Evolutionary conservation across 2,113 vertebrate genomes (phyloP), one percentile per base, ranked within the genome.

Genomic region (Loxodonta africana): DNA sequence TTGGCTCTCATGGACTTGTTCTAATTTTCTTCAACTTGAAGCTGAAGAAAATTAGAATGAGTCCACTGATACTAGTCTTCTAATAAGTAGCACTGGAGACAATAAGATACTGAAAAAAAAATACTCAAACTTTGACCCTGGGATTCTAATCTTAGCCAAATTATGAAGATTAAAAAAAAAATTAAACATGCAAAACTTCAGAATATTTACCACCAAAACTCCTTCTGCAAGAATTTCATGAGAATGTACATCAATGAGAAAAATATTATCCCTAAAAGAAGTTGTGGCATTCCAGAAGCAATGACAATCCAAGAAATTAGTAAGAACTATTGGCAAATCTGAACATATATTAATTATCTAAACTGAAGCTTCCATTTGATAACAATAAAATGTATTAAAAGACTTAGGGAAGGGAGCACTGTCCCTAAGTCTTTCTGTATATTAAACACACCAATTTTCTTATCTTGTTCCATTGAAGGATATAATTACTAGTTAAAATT

Each of bases 401-500:
- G 25, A 5, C 3, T 78, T 87, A 71, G 28, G 17, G 14, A 90
- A 74, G 8, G 17, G 33, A 77, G 37, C 4, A 37, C 37, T 37
- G 37, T 37, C 37, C 37, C 37, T 37, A 37, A 37, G 37, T 37
- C 37, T 37, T 37, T 37, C 37, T 37, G 37, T 37, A 37, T 37
- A 37, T 88, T 78, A 83, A 69, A 73, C 81, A 2, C 3, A 44
- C 41, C 21, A 41, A 46, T 88, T 83, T 92, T 88, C 63, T 77
- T 77, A 3, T 77, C 37, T 53, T 77, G 60, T 93, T 25, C 76
- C 80, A 11, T 67, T 67, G 67, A 28, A 91, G 12, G 26, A 84
- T n/a, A 80, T 62, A 73, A 11, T 78, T 87, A 73, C 30, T 78
- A 83, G 83, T 82, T 95, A 86, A 84, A 76, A 26, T 62, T 92